Conservation (phyloP, 2,888 invertebrate genomes). For the Fragum fragum region DNA sequence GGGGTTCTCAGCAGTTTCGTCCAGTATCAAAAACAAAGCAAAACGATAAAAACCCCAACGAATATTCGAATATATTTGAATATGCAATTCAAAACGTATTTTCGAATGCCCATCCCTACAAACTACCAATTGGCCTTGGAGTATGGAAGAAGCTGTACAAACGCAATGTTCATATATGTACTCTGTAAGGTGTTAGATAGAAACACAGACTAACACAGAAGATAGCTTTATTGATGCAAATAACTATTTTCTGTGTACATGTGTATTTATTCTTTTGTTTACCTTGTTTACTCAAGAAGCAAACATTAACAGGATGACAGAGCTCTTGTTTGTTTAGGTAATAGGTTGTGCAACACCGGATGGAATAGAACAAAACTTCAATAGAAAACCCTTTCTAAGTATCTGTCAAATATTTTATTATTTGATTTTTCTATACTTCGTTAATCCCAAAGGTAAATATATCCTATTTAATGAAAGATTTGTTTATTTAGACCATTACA, state of each 20-base stretch:
- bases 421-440: constrained; percentile 5
- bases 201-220: neutral
- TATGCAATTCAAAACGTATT: no score
- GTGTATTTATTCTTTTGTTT: constrained; percentile 9
- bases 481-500: neutral
- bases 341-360: constrained; percentile 8
- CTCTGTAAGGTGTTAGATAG: no score
- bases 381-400: neutral
- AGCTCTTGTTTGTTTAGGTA: neutral
- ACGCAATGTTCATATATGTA: no score
- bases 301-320: neutral
- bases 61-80: no score
- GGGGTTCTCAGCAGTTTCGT: no score
- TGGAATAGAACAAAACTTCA: neutral
- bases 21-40: no score
- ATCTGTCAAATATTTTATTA: constrained; percentile 13
- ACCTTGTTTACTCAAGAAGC: neutral
- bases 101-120: no score
- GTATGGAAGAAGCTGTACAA: no score
- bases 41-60: no score
- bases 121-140: no score
- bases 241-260: neutral
- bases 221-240: neutral
- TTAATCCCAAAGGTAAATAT: constrained; percentile 1
- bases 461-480: neutral